Conservation (phyloP, 1,140 invertebrate genomes). For the Limonius californicus region DNA sequence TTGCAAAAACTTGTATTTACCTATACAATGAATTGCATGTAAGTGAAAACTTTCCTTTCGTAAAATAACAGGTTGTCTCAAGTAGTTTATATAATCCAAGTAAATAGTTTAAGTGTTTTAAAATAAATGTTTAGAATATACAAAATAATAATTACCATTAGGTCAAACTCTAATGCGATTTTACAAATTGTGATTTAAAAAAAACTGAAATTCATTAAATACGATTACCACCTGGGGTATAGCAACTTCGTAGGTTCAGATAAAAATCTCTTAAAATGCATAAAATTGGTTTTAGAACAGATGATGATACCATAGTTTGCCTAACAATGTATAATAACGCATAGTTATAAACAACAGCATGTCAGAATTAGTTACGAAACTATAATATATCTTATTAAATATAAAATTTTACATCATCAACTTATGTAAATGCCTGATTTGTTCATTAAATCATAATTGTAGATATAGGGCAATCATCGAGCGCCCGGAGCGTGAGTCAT, state of each 20-base stretch:
- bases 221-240: too few species aligned
- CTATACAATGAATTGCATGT: too few species aligned
- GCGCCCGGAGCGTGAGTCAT: constrained; percentile 14
- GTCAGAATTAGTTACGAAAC: constrained; percentile 10
- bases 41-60: too few species aligned
- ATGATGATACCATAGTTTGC: not conserved
- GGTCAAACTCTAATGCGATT: too few species aligned
- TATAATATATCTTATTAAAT: not conserved
- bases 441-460: constrained; percentile 32
- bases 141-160: too few species aligned
- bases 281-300: not conserved
- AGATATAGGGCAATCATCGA: constrained; percentile 28
- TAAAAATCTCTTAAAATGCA: not conserved
- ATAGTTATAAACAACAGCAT: not conserved
- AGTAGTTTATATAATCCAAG: too few species aligned
- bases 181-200: not conserved
- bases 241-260: not conserved
- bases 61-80: too few species aligned
- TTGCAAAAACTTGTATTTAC: too few species aligned
- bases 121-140: too few species aligned
- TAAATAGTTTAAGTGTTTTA: not conserved
- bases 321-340: not conserved
- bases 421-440: constrained; percentile 30
- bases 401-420: constrained; percentile 22
- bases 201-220: not conserved